These are phyloP conservation scores for Pyrrhosoma nymphula DNA, from an alignment of 2,888 invertebrate genomes.

Conservation along the genomic window DNA sequence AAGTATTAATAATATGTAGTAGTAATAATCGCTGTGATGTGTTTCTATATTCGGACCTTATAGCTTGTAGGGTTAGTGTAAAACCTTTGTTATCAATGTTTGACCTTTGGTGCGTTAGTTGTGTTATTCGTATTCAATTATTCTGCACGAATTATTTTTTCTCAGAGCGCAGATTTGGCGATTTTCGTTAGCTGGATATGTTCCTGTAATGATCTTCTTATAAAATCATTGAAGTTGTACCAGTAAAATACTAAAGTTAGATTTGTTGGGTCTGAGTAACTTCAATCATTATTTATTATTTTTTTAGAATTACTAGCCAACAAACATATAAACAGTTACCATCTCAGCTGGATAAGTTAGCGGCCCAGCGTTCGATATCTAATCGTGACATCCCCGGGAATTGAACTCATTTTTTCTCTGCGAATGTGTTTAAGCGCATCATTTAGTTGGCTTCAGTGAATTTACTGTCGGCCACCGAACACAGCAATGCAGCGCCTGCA, in stretches of 20 bases:
- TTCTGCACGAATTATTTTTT: background rate
- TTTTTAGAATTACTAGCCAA: too few species aligned
- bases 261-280: too few species aligned
- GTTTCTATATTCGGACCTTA: background rate
- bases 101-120: background rate
- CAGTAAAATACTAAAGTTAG: too few species aligned
- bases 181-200: background rate
- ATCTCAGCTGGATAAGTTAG: background rate
- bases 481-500: slow-evolving; percentile 26
- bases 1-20: background rate
- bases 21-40: background rate
- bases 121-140: background rate
- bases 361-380: background rate
- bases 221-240: too few species aligned
- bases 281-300: too few species aligned
- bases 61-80: background rate
- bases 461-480: background rate
- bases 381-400: slow-evolving; percentile 5
- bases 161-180: background rate
- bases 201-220: too few species aligned
- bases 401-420: slow-evolving; percentile 12
- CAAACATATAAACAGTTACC: too few species aligned
- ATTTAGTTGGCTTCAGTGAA: slow-evolving; percentile 48
- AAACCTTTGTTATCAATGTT: background rate
- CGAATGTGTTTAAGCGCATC: slow-evolving; percentile 20